Conservation (phyloP, 2,888 invertebrate genomes). For the Schrankia costaestrigalis region DNA sequence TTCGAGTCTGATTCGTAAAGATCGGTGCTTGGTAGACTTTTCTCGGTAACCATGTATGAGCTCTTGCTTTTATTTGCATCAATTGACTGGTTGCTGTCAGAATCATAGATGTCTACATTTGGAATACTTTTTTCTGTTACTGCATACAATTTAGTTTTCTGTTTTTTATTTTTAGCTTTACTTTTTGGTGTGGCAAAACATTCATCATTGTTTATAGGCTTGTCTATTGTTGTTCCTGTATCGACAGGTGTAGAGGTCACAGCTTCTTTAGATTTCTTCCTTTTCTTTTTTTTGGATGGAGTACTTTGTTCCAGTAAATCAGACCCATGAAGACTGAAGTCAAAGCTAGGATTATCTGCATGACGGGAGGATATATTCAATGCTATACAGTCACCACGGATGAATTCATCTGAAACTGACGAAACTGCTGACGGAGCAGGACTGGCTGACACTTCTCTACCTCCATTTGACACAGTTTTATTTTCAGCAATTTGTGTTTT, state of each 20-base stretch:
- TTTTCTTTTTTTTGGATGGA: conserved; percentile 66
- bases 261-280: conserved; percentile 60
- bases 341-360: conserved; percentile 63
- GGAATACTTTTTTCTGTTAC: conserved; percentile 61
- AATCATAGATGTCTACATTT: conserved; percentile 78
- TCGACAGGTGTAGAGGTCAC: conserved; percentile 52
- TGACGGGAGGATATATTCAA: conserved; percentile 69
- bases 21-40: conserved; percentile 67
- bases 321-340: conserved; percentile 73
- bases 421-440: conserved; percentile 74
- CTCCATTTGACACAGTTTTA: conserved; percentile 26
- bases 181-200: conserved; percentile 74
- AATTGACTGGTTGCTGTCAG: conserved; percentile 76
- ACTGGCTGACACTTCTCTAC: conserved; percentile 59
- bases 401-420: conserved; percentile 75
- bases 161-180: conserved; percentile 69
- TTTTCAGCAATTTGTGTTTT: conserved; percentile 34
- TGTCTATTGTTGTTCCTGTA: conserved; percentile 24
- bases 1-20: conserved; percentile 81
- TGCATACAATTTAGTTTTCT: conserved; percentile 59
- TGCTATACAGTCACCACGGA: conserved; percentile 72
- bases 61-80: conserved; percentile 45
- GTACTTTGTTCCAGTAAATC: conserved; percentile 60
- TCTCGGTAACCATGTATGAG: conserved; percentile 60
- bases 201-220: conserved; percentile 38